Base-by-base conservation (phyloP, 2,888 invertebrate genomes). In the Perdita meconis region DNA sequence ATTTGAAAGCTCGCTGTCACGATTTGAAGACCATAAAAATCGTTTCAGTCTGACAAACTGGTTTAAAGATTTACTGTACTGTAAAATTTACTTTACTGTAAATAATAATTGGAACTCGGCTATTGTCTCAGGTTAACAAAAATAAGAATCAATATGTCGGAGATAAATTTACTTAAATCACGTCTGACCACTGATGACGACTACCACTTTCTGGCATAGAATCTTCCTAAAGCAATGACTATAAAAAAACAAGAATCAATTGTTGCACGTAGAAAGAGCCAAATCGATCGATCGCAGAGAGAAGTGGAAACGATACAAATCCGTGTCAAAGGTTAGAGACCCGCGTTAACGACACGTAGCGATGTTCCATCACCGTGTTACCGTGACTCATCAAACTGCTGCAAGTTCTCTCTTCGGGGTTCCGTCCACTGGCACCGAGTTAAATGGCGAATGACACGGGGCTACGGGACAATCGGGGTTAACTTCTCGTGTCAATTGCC, bases 401-500 rank as follows among this genome's bases (percentile, higher is more conserved):
- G 60, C 34, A 75, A 78, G 50, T 70, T 70, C 56, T 34, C 56
- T 34, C 19, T n/a, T 34, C 76, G 26, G 53, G 44, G 75, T 51
- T 59, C 60, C 12, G 56, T 42, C n/a, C 38, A 24, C 26, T n/a
- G 36, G 51, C 38, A 78, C 81, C 78, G 85, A 87, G 89, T 89
- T 88, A 90, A 89, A 89, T 86, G 87, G 87, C 84, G 87, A 87
- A 86, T 86, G 87, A 85, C 89, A 89, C 89, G 57, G 65, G 72
- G 57, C 72, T 64, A 72, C 76, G 87, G 87, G 89, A 87, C 89
- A 88, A 84, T 65, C 80, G 78, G 87, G 91, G 92, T 92, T 88
- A 92, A 92, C 88, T 90, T 85, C 90, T 84, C 88, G 89, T 92
- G 92, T 91, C 92, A 92, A 91, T 92, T 92, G 91, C 84, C 80